Evolutionary conservation across 2,113 vertebrate genomes (phyloP).

Genomic region (Odontesthes bonariensis): DNA sequence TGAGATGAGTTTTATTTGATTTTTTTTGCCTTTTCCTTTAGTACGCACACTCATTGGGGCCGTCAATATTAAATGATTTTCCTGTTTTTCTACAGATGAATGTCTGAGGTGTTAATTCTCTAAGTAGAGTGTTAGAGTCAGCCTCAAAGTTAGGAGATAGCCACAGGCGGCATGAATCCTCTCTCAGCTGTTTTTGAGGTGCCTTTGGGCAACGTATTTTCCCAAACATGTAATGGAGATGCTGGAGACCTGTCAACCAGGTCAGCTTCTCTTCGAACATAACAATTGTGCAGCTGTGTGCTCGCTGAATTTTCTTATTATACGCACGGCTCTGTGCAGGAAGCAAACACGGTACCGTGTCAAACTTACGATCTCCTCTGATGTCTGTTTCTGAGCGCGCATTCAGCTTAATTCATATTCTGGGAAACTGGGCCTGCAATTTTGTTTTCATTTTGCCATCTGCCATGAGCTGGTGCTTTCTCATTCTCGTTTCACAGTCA

Average conservation of each 20-base stretch:
- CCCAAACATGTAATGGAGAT: background rate
- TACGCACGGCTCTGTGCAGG: background rate
- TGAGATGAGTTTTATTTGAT: background rate
- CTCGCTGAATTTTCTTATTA: slow-evolving; percentile 8
- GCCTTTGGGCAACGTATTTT: slow-evolving; percentile 22
- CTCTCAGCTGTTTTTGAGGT: slow-evolving; percentile 3
- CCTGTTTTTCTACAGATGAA: slow-evolving; percentile 55
- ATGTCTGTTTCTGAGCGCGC: slow-evolving; percentile 16
- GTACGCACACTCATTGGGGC: background rate
- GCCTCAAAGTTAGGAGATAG: slow-evolving; percentile 28
- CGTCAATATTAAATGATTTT: slow-evolving; percentile 63
- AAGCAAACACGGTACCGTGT: background rate
- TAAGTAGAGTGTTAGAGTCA: slow-evolving; percentile 24
- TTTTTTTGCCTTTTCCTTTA: background rate
- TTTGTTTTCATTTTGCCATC: slow-evolving; percentile 52
- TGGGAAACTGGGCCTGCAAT: slow-evolving; percentile 21
- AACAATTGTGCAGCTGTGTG: background rate
- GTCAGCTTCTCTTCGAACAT: background rate
- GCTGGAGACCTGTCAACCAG: background rate
- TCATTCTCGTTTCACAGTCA: slow-evolving; percentile 57
- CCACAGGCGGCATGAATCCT: background rate
- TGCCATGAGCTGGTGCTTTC: slow-evolving; percentile 44
- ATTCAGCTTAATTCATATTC: slow-evolving; percentile 48
- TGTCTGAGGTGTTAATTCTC: slow-evolving; percentile 36
- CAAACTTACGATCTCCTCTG: background rate